Conservation (phyloP, 2,797 vertebrate species). For the Emys orbicularis region DNA sequence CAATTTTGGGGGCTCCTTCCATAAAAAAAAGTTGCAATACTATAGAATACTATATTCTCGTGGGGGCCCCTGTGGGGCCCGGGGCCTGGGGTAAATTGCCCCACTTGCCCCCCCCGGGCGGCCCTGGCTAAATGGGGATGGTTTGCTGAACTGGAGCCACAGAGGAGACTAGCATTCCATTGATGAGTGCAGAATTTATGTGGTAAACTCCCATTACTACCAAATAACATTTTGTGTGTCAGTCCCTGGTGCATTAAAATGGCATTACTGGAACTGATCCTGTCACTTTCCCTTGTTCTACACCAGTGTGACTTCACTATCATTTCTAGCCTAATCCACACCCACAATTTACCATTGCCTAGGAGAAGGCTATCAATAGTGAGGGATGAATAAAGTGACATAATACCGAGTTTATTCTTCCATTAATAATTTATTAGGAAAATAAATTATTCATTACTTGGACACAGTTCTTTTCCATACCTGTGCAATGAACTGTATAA, state of each 20-base stretch:
- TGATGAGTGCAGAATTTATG: background rate
- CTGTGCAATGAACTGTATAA: conserved; percentile 99
- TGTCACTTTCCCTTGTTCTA: background rate
- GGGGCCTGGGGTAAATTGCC: too few species aligned
- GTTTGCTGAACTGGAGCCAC: conserved; percentile 20
- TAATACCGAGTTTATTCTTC: background rate
- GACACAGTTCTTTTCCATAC: conserved; percentile 70
- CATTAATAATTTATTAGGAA: background rate
- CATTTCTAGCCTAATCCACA: background rate
- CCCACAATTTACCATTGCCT: background rate
- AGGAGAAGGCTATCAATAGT: background rate
- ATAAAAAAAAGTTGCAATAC: too few species aligned
- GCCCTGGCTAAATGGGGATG: background rate
- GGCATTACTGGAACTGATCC: background rate
- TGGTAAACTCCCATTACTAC: background rate
- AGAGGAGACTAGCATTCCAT: background rate
- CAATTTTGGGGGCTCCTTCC: too few species aligned
- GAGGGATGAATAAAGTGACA: background rate
- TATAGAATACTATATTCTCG: too few species aligned
- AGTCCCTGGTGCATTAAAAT: background rate
- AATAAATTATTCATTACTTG: background rate
- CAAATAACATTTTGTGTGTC: background rate
- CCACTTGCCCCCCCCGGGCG: too few species aligned
- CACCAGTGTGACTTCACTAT: background rate
- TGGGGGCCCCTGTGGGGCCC: too few species aligned